These are phyloP conservation scores for Caenorhabditis sp. DNA, from an alignment of 2,888 invertebrate species.

Conservation along the genomic window DNA sequence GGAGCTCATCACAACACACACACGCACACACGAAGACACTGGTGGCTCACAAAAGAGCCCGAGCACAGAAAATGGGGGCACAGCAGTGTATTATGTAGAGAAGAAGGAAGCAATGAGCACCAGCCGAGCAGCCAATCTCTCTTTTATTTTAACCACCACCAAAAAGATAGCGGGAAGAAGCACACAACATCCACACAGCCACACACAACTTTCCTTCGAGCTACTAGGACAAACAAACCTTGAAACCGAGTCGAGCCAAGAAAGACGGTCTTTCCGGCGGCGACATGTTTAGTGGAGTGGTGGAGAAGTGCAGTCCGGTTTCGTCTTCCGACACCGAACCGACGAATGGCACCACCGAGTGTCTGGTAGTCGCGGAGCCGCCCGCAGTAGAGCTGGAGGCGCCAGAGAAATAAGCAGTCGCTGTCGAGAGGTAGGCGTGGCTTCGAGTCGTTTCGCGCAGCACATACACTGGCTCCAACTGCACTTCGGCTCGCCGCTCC, in stretches of 20 bases:
- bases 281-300: slow-evolving; percentile 58
- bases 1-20: slow-evolving; percentile 44
- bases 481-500: slow-evolving; percentile 63
- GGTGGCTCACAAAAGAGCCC: slow-evolving; percentile 7
- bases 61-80: slow-evolving; percentile 37
- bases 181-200: no score
- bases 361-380: not conserved
- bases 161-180: not conserved
- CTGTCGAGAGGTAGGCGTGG: slow-evolving; percentile 57
- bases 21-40: slow-evolving; percentile 1
- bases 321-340: slow-evolving; percentile 62
- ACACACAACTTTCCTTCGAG: not conserved
- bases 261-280: slow-evolving; percentile 51
- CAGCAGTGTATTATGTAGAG: slow-evolving; percentile 47
- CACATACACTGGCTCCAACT: slow-evolving; percentile 62
- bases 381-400: slow-evolving; percentile 6
- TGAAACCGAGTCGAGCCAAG: slow-evolving; percentile 61
- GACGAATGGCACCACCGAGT: slow-evolving; percentile 31
- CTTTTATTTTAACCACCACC: slow-evolving; percentile 26
- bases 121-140: slow-evolving; percentile 1
- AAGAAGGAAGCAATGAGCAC: not conserved
- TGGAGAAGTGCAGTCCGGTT: slow-evolving; percentile 59
- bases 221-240: slow-evolving; percentile 38
- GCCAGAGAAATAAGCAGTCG: slow-evolving; percentile 50
- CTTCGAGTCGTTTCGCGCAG: slow-evolving; percentile 43